phyloP scores from a whole-genome alignment of 1,140 invertebrate species.

The Zaprionus camerounensis region DNA sequence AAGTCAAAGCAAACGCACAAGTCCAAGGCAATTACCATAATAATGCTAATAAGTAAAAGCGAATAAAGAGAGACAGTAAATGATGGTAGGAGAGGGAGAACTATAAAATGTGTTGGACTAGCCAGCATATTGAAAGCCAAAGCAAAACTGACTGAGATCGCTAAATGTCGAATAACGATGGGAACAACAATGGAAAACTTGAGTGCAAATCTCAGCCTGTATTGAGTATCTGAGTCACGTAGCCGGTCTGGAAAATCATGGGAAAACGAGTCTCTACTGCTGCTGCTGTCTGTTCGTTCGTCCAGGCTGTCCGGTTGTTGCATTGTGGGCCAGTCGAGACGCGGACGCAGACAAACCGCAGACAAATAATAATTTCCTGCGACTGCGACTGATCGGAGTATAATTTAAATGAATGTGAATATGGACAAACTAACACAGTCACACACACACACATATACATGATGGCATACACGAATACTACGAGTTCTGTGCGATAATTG shows the following conservation, averaged over 20 bases:
- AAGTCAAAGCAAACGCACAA: slow-evolving; percentile 47
- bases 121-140: slow-evolving; percentile 19
- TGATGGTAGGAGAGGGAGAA: slow-evolving; percentile 12
- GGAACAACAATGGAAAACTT: slow-evolving; percentile 35
- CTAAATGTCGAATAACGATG: not conserved
- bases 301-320: slow-evolving; percentile 4
- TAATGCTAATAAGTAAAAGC: slow-evolving; percentile 63
- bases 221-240: slow-evolving; percentile 38
- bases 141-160: slow-evolving; percentile 29
- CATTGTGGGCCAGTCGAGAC: slow-evolving; percentile 33
- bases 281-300: not conserved
- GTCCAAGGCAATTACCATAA: slow-evolving; percentile 60
- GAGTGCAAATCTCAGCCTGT: not conserved
- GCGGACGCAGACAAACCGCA: slow-evolving; percentile 60
- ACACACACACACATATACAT: no score
- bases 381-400: slow-evolving; percentile 24
- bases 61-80: slow-evolving; percentile 31
- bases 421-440: slow-evolving; percentile 7
- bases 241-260: slow-evolving; percentile 22
- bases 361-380: slow-evolving; percentile 73
- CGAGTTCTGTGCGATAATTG: slow-evolving; percentile 35
- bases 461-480: not conserved
- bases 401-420: slow-evolving; percentile 46
- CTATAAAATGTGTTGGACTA: slow-evolving; percentile 4
- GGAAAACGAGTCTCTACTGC: slow-evolving; percentile 20